Evolutionary conservation across 1,140 invertebrate species (phyloP).

Genomic region (Drosophila albomicans): DNA sequence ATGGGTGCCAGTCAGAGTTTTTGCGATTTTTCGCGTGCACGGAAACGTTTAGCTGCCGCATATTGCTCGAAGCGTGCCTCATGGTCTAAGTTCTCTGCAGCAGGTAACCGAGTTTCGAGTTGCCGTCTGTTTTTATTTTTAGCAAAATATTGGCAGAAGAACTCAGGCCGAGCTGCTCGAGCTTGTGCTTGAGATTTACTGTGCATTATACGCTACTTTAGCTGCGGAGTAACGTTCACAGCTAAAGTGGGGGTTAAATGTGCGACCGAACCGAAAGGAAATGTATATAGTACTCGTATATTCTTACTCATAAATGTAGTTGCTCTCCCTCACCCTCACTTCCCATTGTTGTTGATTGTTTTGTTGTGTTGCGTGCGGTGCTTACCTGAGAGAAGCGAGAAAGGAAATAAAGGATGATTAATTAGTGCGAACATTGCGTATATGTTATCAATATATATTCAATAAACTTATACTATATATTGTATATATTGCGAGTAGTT

Average conservation of each 20-base stretch:
- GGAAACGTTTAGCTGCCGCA: constrained; percentile 79
- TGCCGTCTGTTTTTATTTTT: constrained; percentile 78
- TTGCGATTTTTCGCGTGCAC: constrained; percentile 70
- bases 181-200: constrained; percentile 46
- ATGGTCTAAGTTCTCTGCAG: constrained; percentile 8
- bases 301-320: constrained; percentile 23
- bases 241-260: constrained; percentile 21
- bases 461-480: not conserved
- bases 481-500: not conserved
- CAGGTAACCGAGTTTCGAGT: constrained; percentile 27
- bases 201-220: constrained; percentile 65
- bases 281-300: not conserved
- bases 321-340: constrained; percentile 23
- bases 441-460: constrained; percentile 24
- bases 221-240: constrained; percentile 11
- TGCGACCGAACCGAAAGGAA: constrained; percentile 7
- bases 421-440: constrained; percentile 19
- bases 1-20: constrained; percentile 24
- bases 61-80: constrained; percentile 62
- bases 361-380: constrained; percentile 21
- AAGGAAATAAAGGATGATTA: constrained; percentile 22
- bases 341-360: constrained; percentile 23
- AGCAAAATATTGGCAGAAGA: constrained; percentile 77
- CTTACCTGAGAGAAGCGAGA: constrained; percentile 34
- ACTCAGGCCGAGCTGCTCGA: constrained; percentile 31